phyloP scores from a whole-genome alignment of 2,888 invertebrate genomes.

The Cheilosia pagana region DNA sequence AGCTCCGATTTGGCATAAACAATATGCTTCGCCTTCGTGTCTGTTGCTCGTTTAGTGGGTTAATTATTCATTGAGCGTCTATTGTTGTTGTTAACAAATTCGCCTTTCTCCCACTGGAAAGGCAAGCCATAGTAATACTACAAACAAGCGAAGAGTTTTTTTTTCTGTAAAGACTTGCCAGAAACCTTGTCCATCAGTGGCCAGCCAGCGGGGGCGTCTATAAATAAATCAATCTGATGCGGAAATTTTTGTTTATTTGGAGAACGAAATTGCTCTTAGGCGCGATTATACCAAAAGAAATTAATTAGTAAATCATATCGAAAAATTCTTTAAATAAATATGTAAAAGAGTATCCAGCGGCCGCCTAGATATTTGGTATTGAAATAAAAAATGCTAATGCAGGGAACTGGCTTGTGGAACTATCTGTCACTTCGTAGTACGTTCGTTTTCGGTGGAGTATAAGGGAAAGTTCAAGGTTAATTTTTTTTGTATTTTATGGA shows the following conservation, averaged over 20 bases:
- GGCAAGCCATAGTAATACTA: constrained; percentile 11
- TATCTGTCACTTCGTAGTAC: constrained; percentile 1
- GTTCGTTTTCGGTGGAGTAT: constrained; percentile 23
- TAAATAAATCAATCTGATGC: constrained; percentile 27
- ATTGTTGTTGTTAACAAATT: constrained; percentile 24
- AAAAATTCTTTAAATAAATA: not conserved
- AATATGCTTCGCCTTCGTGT: constrained; percentile 10
- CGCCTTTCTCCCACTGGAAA: constrained; percentile 49
- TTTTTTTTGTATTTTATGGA: constrained; percentile 19
- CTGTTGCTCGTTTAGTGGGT: constrained; percentile 44
- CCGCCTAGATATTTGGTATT: constrained; percentile 10
- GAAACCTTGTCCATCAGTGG: constrained; percentile 11
- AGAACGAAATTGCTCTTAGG: constrained; percentile 5
- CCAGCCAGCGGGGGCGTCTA: constrained; percentile 6
- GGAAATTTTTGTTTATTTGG: constrained; percentile 19
- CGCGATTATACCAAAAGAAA: not conserved
- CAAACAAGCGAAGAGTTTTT: not conserved
- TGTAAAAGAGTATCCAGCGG: not conserved
- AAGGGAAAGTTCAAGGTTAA: constrained; percentile 61
- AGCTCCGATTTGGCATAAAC: constrained; percentile 36
- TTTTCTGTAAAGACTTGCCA: constrained; percentile 5
- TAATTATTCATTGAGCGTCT: constrained; percentile 25
- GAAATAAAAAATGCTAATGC: constrained; percentile 18
- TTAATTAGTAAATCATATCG: not conserved
- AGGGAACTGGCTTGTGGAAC: constrained; percentile 1